Evolutionary conservation across 2,113 vertebrate species (phyloP).

Genomic region (Gambusia holbrooki): DNA sequence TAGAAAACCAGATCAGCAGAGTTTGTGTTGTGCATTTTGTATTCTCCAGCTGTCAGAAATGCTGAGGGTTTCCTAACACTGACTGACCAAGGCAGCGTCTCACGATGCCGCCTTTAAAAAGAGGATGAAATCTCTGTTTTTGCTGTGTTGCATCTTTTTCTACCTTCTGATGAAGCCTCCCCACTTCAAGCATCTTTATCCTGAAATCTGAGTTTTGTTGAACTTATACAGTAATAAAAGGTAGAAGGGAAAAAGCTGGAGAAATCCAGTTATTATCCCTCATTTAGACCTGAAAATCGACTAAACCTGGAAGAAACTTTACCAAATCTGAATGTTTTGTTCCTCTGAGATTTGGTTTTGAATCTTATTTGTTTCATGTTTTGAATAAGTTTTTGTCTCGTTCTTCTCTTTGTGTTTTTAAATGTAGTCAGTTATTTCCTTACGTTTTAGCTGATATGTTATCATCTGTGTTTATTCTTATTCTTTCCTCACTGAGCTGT

Average conservation of each 20-base stretch:
- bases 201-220: constrained; percentile 36
- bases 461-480: too few relatives aligned
- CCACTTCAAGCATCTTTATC: constrained; percentile 21
- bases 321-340: too few relatives aligned
- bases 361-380: too few relatives aligned
- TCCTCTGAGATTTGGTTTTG: too few relatives aligned
- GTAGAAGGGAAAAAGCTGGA: constrained; percentile 5
- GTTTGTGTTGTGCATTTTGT: constrained; percentile 4
- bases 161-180: constrained; percentile 9
- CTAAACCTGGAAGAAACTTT: too few relatives aligned
- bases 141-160: background rate
- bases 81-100: constrained; percentile 18
- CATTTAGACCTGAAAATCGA: too few relatives aligned
- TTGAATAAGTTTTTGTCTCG: too few relatives aligned
- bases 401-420: too few relatives aligned
- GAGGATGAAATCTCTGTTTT: background rate
- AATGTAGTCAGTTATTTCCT: too few relatives aligned
- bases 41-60: constrained; percentile 22
- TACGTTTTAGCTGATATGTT: too few relatives aligned
- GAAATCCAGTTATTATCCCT: background rate
- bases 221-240: background rate
- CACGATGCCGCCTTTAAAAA: constrained; percentile 20
- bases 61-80: constrained; percentile 17
- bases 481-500: too few relatives aligned
- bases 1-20: constrained; percentile 2